These are phyloP conservation scores for Sitta carolinensis DNA, from an alignment of 2,797 vertebrate species.

Conservation along the genomic window DNA sequence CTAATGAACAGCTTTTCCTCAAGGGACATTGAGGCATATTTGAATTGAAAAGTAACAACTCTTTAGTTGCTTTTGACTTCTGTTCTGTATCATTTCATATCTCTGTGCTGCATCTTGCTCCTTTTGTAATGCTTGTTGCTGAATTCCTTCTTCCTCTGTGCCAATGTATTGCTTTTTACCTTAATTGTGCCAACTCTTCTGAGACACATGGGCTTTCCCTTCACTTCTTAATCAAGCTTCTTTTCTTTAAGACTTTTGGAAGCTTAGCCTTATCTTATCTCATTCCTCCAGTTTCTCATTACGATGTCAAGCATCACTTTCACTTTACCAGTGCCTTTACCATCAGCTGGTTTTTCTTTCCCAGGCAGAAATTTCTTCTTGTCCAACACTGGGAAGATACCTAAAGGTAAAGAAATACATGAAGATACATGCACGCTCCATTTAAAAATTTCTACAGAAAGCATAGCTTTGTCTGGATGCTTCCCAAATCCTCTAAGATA, in stretches of 20 bases:
- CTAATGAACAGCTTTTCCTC: not conserved
- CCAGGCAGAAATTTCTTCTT: not conserved
- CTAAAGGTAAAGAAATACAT: not conserved
- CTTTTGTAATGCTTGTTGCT: not conserved
- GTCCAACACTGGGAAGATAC: not conserved
- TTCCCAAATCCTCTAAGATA: not conserved
- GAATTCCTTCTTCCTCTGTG: not conserved
- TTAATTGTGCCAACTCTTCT: not conserved
- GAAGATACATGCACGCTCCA: not conserved
- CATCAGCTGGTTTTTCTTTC: conserved; percentile 22
- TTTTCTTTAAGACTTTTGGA: not conserved
- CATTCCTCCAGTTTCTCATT: conserved; percentile 9
- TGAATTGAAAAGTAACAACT: not conserved
- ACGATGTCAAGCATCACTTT: conserved; percentile 32
- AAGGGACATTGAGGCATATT: not conserved
- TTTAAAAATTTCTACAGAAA: not conserved
- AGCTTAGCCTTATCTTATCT: conserved; percentile 49
- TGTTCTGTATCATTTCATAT: not conserved
- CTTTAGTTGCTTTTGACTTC: not conserved
- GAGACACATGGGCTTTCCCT: not conserved
- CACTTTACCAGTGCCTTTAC: not conserved
- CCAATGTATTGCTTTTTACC: not conserved
- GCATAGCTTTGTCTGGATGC: not conserved
- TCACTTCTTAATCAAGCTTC: not conserved
- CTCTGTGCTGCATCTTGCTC: not conserved